phyloP scores from a whole-genome alignment of 1,140 invertebrate species.

The Eriocheir sinensis region DNA sequence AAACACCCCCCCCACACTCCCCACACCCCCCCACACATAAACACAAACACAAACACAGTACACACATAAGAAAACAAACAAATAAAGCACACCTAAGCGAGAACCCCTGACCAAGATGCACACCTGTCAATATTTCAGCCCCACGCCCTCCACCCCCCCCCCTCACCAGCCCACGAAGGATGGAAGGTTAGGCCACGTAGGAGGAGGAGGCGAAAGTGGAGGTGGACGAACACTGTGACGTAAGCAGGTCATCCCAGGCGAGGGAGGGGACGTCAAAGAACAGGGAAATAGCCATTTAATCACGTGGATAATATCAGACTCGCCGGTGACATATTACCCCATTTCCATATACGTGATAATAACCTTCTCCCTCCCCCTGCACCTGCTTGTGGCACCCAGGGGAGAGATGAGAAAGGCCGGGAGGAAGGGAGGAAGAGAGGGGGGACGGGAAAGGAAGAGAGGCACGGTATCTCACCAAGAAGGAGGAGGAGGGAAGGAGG shows the following conservation, averaged over 20 bases:
- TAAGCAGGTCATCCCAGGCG: neutral
- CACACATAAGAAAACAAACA: conserved; percentile 3
- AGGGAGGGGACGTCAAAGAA: neutral
- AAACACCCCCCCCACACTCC: too few species aligned
- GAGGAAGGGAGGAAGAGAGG: neutral
- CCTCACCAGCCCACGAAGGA: too few species aligned
- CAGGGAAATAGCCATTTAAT: neutral
- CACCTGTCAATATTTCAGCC: neutral
- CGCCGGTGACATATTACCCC: neutral
- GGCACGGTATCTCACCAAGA: neutral
- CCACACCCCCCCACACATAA: too few species aligned
- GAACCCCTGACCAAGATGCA: neutral
- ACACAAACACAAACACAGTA: too few species aligned
- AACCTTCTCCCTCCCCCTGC: neutral
- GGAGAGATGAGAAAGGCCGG: neutral
- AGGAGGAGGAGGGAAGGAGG: neutral
- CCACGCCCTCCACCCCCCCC: neutral
- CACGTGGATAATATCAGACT: conserved; percentile 13
- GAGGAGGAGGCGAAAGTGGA: neutral
- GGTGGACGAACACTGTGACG: too few species aligned
- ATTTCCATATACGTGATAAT: conserved; percentile 18
- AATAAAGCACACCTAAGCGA: neutral
- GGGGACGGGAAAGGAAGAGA: neutral
- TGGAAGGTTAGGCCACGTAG: neutral
- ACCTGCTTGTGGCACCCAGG: neutral